phyloP scores from a whole-genome alignment of 2,797 vertebrate species.

The Trichosurus vulpecula region DNA sequence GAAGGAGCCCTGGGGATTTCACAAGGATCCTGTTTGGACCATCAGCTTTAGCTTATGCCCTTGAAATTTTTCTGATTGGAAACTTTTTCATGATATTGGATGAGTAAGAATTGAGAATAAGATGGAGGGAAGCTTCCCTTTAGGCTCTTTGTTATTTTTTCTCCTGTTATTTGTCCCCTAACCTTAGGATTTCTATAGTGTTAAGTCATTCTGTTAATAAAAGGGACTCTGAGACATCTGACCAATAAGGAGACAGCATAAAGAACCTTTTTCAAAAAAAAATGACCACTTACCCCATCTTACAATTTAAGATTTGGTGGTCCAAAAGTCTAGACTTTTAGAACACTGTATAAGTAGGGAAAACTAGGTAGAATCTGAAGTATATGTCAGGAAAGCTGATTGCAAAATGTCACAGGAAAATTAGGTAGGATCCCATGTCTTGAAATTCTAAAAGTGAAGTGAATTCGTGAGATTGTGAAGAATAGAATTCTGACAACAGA shows the following conservation, averaged over 20 bases:
- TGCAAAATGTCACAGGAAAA: neutral
- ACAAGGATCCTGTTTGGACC: neutral
- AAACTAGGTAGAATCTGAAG: neutral
- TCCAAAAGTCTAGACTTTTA: neutral
- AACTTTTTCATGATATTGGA: neutral
- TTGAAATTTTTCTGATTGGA: neutral
- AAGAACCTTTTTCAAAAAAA: neutral
- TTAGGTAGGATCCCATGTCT: neutral
- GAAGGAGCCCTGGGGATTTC: fast-evolving
- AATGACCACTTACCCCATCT: neutral
- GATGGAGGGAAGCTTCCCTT: fast-evolving
- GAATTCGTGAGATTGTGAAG: neutral
- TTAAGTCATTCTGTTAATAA: neutral
- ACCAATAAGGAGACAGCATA: neutral
- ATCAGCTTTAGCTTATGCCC: neutral
- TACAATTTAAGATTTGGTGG: neutral
- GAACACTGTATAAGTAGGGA: neutral
- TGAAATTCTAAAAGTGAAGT: neutral
- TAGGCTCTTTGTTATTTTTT: fast-evolving
- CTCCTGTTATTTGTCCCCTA: neutral
- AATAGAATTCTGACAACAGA: neutral
- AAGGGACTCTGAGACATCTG: neutral
- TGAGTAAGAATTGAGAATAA: neutral
- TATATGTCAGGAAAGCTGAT: neutral
- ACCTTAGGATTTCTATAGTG: neutral